Base-by-base conservation (phyloP, 2,797 vertebrate species). In the Chiroxiphia lanceolata region DNA sequence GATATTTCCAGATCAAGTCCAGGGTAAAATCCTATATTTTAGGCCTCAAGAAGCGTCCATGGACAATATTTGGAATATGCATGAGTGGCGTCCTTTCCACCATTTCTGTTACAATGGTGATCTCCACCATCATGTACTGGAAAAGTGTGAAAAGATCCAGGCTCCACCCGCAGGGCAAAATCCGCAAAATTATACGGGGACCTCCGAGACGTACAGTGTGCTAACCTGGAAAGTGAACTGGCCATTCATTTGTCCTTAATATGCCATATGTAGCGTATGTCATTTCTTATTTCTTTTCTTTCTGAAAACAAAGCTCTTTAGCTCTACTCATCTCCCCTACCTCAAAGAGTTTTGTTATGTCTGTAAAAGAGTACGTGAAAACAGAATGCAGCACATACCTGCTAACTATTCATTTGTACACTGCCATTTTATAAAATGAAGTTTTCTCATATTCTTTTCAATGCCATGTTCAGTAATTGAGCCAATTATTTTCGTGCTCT, bases 331-430 rank as follows among this genome's bases (percentile, higher is more conserved):
- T 15, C 38, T 94, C 63, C 90, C 88, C 94, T 96, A 91, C 89
- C 91, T 95, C 96, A 84, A 85, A 96, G 89, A 90, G 86, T 93
- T 96, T 96, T 94, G 89, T 94, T 89, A 96, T 88, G 98, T 99
- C 99, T 99, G 99, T 99, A 99, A 99, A 99, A 98, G 98, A 99
- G 98, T 98, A 98, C 98, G 97, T 94, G 98, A 98, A 98, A 98
- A 98, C 98, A 97, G 92, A 96, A 97, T 47, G 90, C 79, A 82
- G 82, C 67, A 56, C 34, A 1, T 51, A 80, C 47, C 85, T 83
- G 71, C 93, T 57, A 65, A n/a, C 76, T 75, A 36, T 36, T 89
- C 42, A 27, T 68, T 68, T 74, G 59, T 78, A 87, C 18, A 15
- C 54, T 56, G 47, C 79, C 34, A 54, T 77, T 94, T 83, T 31